phyloP scores from a whole-genome alignment of 1,140 invertebrate genomes.

The Drosophila pandora region DNA sequence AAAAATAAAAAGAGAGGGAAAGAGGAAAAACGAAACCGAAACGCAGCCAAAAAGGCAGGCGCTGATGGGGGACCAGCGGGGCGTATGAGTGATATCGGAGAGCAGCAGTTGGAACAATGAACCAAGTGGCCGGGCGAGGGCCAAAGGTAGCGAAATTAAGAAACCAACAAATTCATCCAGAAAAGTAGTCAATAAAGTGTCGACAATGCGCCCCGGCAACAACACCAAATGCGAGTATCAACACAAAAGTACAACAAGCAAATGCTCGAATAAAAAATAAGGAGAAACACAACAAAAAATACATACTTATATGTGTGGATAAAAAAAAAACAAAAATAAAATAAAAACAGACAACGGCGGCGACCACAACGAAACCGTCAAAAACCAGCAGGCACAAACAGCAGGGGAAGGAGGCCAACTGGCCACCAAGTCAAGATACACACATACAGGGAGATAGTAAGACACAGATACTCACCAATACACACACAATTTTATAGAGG shows the following conservation, averaged over 20 bases:
- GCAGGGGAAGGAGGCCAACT: conserved; percentile 33
- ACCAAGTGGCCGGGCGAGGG: conserved; percentile 26
- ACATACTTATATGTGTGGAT: not conserved
- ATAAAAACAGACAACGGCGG: conserved; percentile 34
- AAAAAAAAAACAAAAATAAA: conserved; percentile 3
- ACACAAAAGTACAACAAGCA: conserved; percentile 39
- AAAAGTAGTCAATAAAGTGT: conserved; percentile 83
- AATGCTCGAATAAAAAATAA: conserved; percentile 1
- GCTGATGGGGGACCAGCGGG: conserved; percentile 42
- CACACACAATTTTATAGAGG: conserved; percentile 14
- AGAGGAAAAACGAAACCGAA: conserved; percentile 36
- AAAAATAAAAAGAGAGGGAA: conserved; percentile 1
- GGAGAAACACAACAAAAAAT: conserved; percentile 30
- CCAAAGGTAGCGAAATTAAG: conserved; percentile 70
- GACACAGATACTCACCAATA: conserved; percentile 4
- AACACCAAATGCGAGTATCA: conserved; percentile 42
- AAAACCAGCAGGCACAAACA: conserved; percentile 74
- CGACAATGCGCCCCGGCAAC: conserved; percentile 72
- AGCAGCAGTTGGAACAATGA: conserved; percentile 30
- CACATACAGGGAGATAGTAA: conserved; percentile 3
- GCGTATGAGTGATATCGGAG: conserved; percentile 74
- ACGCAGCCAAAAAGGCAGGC: conserved; percentile 31
- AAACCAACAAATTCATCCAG: conserved; percentile 82
- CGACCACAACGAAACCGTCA: conserved; percentile 66
- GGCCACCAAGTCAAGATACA: conserved; percentile 41